Conservation (phyloP, 2,888 invertebrate genomes). For the Deilephila elpenor region DNA sequence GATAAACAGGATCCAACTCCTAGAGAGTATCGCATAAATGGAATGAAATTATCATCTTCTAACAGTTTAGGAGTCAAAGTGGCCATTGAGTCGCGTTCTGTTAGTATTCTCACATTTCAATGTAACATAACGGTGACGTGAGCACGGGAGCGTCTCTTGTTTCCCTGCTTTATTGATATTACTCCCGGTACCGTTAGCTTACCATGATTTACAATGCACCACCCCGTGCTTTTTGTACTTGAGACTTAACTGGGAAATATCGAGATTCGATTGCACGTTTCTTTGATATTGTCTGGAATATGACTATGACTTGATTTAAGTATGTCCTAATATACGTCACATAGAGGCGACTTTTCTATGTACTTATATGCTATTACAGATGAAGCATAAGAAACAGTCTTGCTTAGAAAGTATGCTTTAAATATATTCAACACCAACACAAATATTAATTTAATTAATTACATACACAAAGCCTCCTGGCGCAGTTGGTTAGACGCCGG, state of each 20-base stretch:
- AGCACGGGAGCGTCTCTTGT: conserved; percentile 22
- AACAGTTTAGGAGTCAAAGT: not conserved
- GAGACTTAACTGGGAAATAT: conserved; percentile 5
- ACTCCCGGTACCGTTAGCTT: conserved; percentile 34
- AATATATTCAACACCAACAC: too few species aligned
- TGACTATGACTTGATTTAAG: not conserved
- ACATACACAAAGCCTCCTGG: too few species aligned
- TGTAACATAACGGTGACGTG: not conserved
- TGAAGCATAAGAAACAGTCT: too few species aligned
- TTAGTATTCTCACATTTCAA: conserved; percentile 13
- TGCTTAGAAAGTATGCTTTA: too few species aligned
- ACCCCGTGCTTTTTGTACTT: not conserved
- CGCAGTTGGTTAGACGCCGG: too few species aligned
- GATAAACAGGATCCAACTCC: not conserved
- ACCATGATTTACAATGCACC: conserved; percentile 34
- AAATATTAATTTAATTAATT: too few species aligned
- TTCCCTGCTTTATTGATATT: conserved; percentile 37
- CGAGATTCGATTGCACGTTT: conserved; percentile 27
- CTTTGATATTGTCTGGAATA: not conserved
- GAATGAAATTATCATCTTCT: not conserved
- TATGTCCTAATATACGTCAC: too few species aligned
- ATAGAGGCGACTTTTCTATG: too few species aligned
- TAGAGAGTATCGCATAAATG: not conserved
- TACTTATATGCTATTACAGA: too few species aligned
- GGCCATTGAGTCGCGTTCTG: not conserved